Evolutionary conservation across 2,888 invertebrate species (phyloP), one percentile per base, ranked within the genome.

Genomic region (Sericinus montela): DNA sequence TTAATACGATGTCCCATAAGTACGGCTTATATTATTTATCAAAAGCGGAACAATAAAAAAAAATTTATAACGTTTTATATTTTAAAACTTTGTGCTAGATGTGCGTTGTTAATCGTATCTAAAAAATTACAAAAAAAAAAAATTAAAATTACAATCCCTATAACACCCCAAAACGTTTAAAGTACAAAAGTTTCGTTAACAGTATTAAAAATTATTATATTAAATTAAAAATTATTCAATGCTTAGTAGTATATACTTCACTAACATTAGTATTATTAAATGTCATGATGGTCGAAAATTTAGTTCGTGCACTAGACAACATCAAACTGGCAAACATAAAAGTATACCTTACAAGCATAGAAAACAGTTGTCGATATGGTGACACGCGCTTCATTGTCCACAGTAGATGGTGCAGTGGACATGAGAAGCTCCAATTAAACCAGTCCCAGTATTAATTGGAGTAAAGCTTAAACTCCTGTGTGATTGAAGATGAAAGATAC

Each of bases 401-500:
- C 23, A 8, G 15, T 29, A 65, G 69, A 60, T 53, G 46, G 46
- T 52, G 55, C 60, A 63, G 61, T 60, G 55, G 55, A 56, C 67
- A 72, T 67, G 56, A 58, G 59, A 51, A 70, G 73, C 70, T 68
- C 52, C 61, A 53, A 52, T 55, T 59, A 62, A 63, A 71, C 69
- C 71, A 58, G 60, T 65, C 61, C 65, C 64, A 59, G 39, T 52
- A 45, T 51, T 37, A 46, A 39, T 49, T 44, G 44, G 39, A 9
- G 9, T 1, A 40, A 28, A 28, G 52, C 60, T 88, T 93, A 94
- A 58, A 94, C 94, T 38, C 94, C 94, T n/a, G 93, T 93, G 75
- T 94, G 93, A 70, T 94, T 94, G 80, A 92, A 92, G 51, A 92
- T 92, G 62, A 89, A 89, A 7, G 89, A 89, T 10, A 89, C 89